Base-by-base conservation (phyloP, 2,113 vertebrate species). In the Cheirogaleus medius region DNA sequence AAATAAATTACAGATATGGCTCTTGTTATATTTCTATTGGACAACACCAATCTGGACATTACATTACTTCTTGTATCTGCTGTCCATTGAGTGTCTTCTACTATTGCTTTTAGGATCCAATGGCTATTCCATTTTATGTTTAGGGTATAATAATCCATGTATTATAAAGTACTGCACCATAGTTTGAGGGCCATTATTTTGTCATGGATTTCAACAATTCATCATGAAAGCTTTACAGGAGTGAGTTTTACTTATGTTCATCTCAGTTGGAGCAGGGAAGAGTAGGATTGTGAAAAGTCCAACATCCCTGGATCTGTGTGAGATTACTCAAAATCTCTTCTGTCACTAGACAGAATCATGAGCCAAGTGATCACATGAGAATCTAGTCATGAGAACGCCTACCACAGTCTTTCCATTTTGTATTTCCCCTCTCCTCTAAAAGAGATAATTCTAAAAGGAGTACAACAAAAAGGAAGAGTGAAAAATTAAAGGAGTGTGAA, bases 11-110 rank as follows among this genome's bases (percentile, higher is more conserved):
- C 13, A 56, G 39, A 34, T 44, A n/a, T 93, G 60, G 5, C 15
- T 89, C 1, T 94, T 56, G n/a, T 76, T 92, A 90, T 44, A 81
- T 89, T 92, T 85, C 29, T 92, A 49, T 80, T 66, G 56, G 23
- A 76, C 54, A 90, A 1, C 25, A 71, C 39, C 11, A 77, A 27
- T 71, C 21, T 90, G 80, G 39, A 83, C 78, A 29, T 71, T 87
- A 82, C 8, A 71, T 90, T 92, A 56, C 58, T 29, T 54, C 49
- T n/a, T 47, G 17, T 69, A 34, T 87, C 54, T 95, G 34, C 32
- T 94, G 8, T 66, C 8, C 74, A 42, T 82, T 85, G 7, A 83
- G 5, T 63, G 13, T 76, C 11, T 78, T 90, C 42, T 83, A 25
- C 66, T 87, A 73, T 11, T 39, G 1, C 15, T 85, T 87, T 69